Evolutionary conservation across 1,140 invertebrate genomes (phyloP), one percentile per base, ranked within the genome.

Genomic region (Grapholita molesta): DNA sequence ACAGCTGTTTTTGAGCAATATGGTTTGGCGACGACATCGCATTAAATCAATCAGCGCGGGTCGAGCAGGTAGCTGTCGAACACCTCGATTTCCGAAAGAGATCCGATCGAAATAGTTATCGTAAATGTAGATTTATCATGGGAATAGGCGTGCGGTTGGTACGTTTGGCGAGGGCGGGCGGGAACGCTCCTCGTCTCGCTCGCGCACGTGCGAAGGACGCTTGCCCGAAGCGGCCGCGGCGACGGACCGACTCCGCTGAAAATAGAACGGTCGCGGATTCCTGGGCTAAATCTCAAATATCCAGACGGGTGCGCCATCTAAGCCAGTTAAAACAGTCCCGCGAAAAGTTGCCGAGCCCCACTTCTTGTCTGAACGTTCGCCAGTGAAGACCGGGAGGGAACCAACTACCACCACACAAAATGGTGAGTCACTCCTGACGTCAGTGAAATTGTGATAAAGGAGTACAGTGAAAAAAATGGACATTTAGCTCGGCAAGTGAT

Each of bases 341-440:
- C 92, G 88, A 92, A 91, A 93, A 93, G 91, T 92, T 91, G 91
- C 92, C 87, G 91, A 92, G 93, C 93, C 94, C 94, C 95, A 95
- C 94, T 95, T 94, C 94, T 95, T 94, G 94, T 95, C 94, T 93
- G 93, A 92, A 93, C 94, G 94, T 93, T 93, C 94, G 93, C 93
- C 93, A 93, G 93, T 93, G 90, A 93, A 93, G 93, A 94, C 91
- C 93, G 90, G 93, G 91, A 93, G 92, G 89, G 90, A 93, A 86
- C 88, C 89, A 85, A 83, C 85, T 80, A 88, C 89, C 88, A 90
- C 89, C 86, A 90, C 86, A 92, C 91, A 94, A 92, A 92, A 95
- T 95, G 94, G 94, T 95, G 90, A 95, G 94, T 93, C 83, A 86
- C 69, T 73, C 71, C 70, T 77, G 82, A 85, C 74, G 77, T 71